Conservation (phyloP, 2,888 invertebrate species). For the Notocelia uddmanniana region DNA sequence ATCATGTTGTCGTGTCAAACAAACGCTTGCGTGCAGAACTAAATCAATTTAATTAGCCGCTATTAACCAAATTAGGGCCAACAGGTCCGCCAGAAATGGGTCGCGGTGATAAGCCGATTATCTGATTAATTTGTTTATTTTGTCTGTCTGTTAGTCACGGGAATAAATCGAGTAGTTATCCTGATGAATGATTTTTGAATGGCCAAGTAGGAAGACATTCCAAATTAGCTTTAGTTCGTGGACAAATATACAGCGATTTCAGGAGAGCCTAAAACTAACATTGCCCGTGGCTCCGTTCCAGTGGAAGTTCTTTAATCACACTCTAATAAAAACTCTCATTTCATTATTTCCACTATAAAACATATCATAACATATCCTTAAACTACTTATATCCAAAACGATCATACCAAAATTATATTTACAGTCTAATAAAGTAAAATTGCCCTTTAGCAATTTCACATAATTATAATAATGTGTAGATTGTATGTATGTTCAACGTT, state of each 20-base stretch:
- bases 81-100: constrained; percentile 58
- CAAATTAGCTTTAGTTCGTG: background rate
- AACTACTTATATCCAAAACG: too few relatives aligned
- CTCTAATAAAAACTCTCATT: too few relatives aligned
- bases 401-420: too few relatives aligned
- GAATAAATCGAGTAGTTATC: constrained; percentile 29
- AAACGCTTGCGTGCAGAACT: constrained; percentile 45
- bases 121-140: constrained; percentile 41
- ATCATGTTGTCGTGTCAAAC: constrained; percentile 37
- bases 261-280: too few relatives aligned
- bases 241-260: too few relatives aligned
- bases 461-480: too few relatives aligned
- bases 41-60: constrained; percentile 45
- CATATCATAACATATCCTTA: too few relatives aligned
- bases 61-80: constrained; percentile 54
- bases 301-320: too few relatives aligned
- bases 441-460: background rate
- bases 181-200: constrained; percentile 21
- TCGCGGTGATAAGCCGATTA: constrained; percentile 58
- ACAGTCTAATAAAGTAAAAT: too few relatives aligned
- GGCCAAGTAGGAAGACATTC: background rate
- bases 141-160: constrained; percentile 24
- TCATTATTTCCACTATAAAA: too few relatives aligned
- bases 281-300: too few relatives aligned
- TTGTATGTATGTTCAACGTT: too few relatives aligned